Evolutionary conservation across 2,797 vertebrate species (phyloP).

Genomic region (Muraenolepis orangiensis): DNA sequence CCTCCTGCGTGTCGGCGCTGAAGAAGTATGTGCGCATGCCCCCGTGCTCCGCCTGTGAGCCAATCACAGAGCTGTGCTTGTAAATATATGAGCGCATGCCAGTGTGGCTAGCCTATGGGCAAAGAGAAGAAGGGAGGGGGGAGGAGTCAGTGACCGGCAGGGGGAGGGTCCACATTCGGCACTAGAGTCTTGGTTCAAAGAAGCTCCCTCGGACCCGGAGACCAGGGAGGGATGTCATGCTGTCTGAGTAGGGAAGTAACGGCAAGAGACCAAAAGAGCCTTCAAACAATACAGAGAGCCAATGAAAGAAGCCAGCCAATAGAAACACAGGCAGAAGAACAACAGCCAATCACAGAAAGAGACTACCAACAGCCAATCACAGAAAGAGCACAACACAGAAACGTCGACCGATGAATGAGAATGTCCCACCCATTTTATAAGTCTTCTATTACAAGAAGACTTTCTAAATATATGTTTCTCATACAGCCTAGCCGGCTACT

Average conservation of each 20-base stretch:
- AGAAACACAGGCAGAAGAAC: constrained; percentile 41
- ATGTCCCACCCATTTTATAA: neutral
- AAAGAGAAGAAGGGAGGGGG: constrained; percentile 35
- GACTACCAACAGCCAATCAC: too few species aligned
- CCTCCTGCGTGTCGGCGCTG: constrained; percentile 92
- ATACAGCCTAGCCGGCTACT: neutral
- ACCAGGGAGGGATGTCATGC: constrained; percentile 42
- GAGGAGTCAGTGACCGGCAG: neutral
- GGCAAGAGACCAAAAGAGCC: constrained; percentile 34
- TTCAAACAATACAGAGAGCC: constrained; percentile 30
- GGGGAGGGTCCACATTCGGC: constrained; percentile 1
- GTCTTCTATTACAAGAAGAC: neutral
- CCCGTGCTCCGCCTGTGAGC: constrained; percentile 86
- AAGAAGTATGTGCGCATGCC: constrained; percentile 96
- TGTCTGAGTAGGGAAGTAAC: constrained; percentile 35
- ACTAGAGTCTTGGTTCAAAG: neutral
- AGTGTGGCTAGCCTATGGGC: constrained; percentile 82
- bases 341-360: constrained; percentile 40
- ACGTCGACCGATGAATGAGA: constrained; percentile 41
- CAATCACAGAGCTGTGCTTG: constrained; percentile 82
- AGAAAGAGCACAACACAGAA: constrained; percentile 40
- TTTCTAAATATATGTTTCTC: neutral
- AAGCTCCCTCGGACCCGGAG: constrained; percentile 18
- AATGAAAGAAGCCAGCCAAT: constrained; percentile 38
- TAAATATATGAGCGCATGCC: constrained; percentile 91